Percentiles rank a stretch among this genome's conserved stretches.
These are phyloP conservation scores for Microchrysa polita DNA, from an alignment of 2,888 invertebrate species.

Conservation along the genomic window DNA sequence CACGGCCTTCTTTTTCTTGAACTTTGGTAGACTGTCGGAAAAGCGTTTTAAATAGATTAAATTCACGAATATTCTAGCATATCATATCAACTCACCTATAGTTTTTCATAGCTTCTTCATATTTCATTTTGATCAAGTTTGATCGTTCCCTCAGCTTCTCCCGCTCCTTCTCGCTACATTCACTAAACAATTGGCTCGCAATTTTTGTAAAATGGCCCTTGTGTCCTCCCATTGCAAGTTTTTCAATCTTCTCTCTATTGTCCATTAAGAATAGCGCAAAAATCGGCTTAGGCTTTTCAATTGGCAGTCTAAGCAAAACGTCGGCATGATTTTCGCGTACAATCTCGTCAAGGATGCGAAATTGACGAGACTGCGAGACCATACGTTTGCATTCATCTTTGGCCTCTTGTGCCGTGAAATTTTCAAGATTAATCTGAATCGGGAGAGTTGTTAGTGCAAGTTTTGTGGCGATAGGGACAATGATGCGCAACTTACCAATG, in stretches of 20 bases:
- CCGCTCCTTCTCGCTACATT: background rate
- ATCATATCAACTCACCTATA: constrained; percentile 6
- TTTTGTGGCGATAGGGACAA: background rate
- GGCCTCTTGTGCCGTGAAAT: background rate
- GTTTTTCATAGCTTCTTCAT: background rate
- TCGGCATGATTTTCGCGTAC: background rate
- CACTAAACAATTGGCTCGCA: background rate
- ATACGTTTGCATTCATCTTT: background rate
- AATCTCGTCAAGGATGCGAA: constrained; percentile 7
- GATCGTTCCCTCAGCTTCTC: background rate
- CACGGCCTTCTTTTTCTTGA: background rate
- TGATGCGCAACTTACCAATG: background rate
- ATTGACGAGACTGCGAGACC: background rate
- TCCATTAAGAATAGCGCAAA: constrained; percentile 7
- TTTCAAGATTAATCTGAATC: background rate
- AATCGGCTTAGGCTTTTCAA: constrained; percentile 1
- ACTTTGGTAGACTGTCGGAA: too few relatives aligned
- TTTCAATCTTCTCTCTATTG: background rate
- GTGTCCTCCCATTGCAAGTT: background rate
- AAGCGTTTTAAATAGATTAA: too few relatives aligned
- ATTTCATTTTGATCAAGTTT: background rate
- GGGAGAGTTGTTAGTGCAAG: too few relatives aligned
- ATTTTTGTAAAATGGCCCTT: background rate
- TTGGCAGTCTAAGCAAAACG: background rate
- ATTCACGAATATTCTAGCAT: too few relatives aligned